Conservation (phyloP, 2,113 vertebrate species). For the Propithecus coquereli region DNA sequence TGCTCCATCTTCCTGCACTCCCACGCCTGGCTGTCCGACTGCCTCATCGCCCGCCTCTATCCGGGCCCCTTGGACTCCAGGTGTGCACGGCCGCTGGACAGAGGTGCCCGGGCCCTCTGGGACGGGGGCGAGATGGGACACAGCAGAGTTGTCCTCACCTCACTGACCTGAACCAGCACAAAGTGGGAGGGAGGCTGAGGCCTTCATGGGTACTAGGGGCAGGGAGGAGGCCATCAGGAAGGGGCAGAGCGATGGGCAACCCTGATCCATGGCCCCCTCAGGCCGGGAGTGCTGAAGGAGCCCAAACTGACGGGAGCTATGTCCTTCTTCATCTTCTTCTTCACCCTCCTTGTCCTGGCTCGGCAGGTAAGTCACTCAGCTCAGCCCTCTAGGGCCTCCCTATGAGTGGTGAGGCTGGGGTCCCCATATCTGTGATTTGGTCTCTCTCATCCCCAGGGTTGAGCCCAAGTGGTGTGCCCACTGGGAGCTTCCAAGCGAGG, state of each 20-base stretch:
- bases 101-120: neutral
- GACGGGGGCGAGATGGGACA: neutral
- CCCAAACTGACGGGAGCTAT: slow-evolving; percentile 90
- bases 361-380: slow-evolving; percentile 83
- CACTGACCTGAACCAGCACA: neutral
- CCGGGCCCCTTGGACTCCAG: slow-evolving; percentile 73
- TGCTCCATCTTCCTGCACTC: slow-evolving; percentile 88
- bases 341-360: slow-evolving; percentile 86
- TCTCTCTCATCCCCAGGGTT: neutral
- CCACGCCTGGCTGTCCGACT: slow-evolving; percentile 81
- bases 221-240: neutral
- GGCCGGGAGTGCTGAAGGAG: slow-evolving; percentile 90
- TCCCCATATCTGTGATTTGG: neutral
- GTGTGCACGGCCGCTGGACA: neutral
- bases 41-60: slow-evolving; percentile 83
- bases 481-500: neutral
- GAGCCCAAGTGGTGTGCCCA: neutral
- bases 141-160: neutral
- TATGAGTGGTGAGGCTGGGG: neutral
- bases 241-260: neutral
- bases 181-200: neutral
- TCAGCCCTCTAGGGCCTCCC: neutral
- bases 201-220: neutral
- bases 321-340: slow-evolving; percentile 91
- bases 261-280: slow-evolving; percentile 60